Evolutionary conservation across 2,113 vertebrate genomes (phyloP), one percentile per base, ranked within the genome.

Genomic region (Gymnorhina tibicen): DNA sequence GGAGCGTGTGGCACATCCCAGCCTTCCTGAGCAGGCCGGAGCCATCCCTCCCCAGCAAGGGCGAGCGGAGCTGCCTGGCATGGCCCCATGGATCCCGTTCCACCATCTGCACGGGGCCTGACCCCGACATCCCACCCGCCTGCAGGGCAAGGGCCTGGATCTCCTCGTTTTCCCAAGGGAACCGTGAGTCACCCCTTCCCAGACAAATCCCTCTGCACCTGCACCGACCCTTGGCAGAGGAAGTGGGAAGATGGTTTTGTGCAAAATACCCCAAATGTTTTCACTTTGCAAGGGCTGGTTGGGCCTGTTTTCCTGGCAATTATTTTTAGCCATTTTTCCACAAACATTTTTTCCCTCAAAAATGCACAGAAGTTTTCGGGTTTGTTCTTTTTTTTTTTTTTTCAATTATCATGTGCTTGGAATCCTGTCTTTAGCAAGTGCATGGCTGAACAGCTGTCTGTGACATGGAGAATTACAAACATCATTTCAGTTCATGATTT

Each of bases 241-340:
- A 85, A 91, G 22, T 4, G 33, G 68, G 87, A 90, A 96, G 60
- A 63, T 21, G 59, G 72, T 80, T 90, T 92, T 52, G 42, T 86
- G 47, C 62, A 84, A 94, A 95, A 93, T 83, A 53, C 52, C 72
- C 72, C 19, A 77, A 86, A 70, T 88, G 60, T 83, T 96, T 96
- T 79, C 93, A 93, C 83, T 96, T 95, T 52, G 56, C 63, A 70
- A 83, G 63, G 46, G 21, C 16, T 89, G 68, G 32, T 91, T 72
- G 70, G 74, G 28, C 39, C 63, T 3, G 1, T 87, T 80, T 90
- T 84, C 87, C 68, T 93, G 72, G 66, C 35, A 46, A 67, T 55
- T 92, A 80, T 92, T 95, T 97, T 96, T 91, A 96, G 89, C 42
- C 35, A 18, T 91, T 95, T 94, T 92, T 81, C 89, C 89, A 75